These are phyloP conservation scores for Epizoanthus illoricatus DNA, from an alignment of 92 coral and sea anemone genomes.

Conservation along the genomic window DNA sequence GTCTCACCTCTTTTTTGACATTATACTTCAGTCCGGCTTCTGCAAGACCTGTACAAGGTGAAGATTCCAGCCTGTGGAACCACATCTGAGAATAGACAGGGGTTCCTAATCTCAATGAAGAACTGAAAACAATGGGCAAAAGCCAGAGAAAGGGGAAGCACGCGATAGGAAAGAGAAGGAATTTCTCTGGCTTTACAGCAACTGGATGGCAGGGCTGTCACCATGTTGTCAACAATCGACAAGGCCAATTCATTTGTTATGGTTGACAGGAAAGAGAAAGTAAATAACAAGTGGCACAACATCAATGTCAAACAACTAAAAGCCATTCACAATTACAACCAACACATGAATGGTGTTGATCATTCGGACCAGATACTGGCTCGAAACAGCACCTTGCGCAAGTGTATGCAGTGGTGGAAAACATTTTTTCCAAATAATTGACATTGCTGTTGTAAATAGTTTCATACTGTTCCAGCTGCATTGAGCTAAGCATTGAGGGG, in stretches of 20 bases:
- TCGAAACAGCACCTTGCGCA: too few relatives aligned
- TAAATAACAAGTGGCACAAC: too few relatives aligned
- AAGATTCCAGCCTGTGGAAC: constrained; percentile 52
- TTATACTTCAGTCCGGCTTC: constrained; percentile 37
- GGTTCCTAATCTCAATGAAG: constrained; percentile 43
- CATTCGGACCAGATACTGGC: too few relatives aligned
- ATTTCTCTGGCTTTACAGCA: constrained; percentile 46
- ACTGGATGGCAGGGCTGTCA: constrained; percentile 48
- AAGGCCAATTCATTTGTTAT: constrained; percentile 36
- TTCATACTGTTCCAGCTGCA: too few relatives aligned
- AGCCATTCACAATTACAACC: too few relatives aligned
- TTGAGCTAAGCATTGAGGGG: background rate
- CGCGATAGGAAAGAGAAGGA: constrained; percentile 53
- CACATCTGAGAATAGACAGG: constrained; percentile 20
- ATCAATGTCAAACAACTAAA: too few relatives aligned
- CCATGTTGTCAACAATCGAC: constrained; percentile 53
- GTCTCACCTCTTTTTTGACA: too few relatives aligned
- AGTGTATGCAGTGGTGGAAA: too few relatives aligned
- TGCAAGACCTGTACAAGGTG: constrained; percentile 33
- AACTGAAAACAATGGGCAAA: constrained; percentile 64
- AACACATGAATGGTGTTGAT: too few relatives aligned
- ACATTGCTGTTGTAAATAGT: too few relatives aligned
- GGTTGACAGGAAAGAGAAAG: too few relatives aligned
- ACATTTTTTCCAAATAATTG: too few relatives aligned
- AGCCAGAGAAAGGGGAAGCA: constrained; percentile 29